phyloP scores from a whole-genome alignment of 1,140 invertebrate species.

The Drosophila bifasciata region DNA sequence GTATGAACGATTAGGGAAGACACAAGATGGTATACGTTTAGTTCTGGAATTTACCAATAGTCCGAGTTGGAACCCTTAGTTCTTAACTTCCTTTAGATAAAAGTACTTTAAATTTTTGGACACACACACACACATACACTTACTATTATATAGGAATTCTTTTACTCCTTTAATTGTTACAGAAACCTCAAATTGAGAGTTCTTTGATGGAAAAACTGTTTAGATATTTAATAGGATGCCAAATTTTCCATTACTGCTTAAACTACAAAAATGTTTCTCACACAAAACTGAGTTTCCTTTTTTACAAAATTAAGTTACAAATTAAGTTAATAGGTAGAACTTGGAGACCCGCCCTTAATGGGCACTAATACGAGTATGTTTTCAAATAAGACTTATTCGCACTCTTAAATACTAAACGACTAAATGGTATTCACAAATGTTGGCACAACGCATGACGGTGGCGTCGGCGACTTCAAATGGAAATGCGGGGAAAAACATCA shows the following conservation, averaged over 20 bases:
- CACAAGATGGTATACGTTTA: too few relatives aligned
- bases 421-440: slow-evolving; percentile 30
- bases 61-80: too few relatives aligned
- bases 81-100: too few relatives aligned
- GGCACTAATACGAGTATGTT: slow-evolving; percentile 33
- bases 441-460: slow-evolving; percentile 5
- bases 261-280: neutral
- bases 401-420: slow-evolving; percentile 66
- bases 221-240: too few relatives aligned
- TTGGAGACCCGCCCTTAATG: slow-evolving; percentile 2
- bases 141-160: neutral
- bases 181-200: too few relatives aligned
- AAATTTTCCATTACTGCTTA: too few relatives aligned
- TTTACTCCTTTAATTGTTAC: neutral
- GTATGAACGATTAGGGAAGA: too few relatives aligned
- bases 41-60: too few relatives aligned
- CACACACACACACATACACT: too few relatives aligned
- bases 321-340: slow-evolving; percentile 7
- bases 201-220: too few relatives aligned
- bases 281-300: slow-evolving; percentile 15
- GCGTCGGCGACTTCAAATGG: slow-evolving; percentile 59
- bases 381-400: slow-evolving; percentile 45
- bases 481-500: slow-evolving; percentile 50
- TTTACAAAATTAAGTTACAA: slow-evolving; percentile 21
- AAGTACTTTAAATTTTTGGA: too few relatives aligned